Evolutionary conservation across 2,888 invertebrate species (phyloP).

Genomic region (Buathra laborator): DNA sequence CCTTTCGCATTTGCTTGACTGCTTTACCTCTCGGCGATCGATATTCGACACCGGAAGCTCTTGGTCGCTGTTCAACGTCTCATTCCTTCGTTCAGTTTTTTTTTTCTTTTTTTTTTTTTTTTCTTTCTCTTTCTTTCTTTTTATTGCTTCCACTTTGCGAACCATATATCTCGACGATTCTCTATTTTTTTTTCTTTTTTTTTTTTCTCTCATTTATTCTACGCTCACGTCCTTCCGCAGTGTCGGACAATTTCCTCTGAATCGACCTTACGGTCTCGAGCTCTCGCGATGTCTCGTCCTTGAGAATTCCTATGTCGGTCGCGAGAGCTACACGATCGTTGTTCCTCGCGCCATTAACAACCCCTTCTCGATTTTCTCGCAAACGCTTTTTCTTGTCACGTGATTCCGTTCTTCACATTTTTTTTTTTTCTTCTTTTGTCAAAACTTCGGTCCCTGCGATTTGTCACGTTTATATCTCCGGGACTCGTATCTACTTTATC

Average conservation of each 20-base stretch:
- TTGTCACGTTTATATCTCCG: background rate
- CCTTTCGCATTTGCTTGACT: background rate
- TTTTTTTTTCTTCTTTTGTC: background rate
- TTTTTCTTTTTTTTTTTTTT: slow-evolving; percentile 6
- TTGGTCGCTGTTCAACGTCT: background rate
- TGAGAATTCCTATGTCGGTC: slow-evolving; percentile 19
- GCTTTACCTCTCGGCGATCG: background rate
- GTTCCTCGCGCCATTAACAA: slow-evolving; percentile 7
- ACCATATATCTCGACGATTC: slow-evolving; percentile 8
- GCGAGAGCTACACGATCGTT: slow-evolving; percentile 15
- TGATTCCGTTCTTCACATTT: too few relatives aligned
- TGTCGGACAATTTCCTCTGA: slow-evolving; percentile 58
- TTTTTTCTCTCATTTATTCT: slow-evolving; percentile 21
- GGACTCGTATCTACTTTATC: background rate
- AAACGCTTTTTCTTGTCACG: background rate
- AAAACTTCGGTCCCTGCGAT: background rate
- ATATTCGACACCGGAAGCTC: slow-evolving; percentile 4
- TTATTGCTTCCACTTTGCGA: background rate
- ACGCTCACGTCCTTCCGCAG: slow-evolving; percentile 53
- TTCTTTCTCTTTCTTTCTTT: background rate
- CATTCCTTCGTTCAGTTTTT: background rate
- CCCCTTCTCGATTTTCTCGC: background rate
- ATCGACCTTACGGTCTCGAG: slow-evolving; percentile 22
- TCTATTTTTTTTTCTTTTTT: background rate
- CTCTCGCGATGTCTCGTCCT: slow-evolving; percentile 24